Evolutionary conservation across 2,888 invertebrate species (phyloP), one percentile per base, ranked within the genome.

Genomic region (Caenorhabditis virilis): DNA sequence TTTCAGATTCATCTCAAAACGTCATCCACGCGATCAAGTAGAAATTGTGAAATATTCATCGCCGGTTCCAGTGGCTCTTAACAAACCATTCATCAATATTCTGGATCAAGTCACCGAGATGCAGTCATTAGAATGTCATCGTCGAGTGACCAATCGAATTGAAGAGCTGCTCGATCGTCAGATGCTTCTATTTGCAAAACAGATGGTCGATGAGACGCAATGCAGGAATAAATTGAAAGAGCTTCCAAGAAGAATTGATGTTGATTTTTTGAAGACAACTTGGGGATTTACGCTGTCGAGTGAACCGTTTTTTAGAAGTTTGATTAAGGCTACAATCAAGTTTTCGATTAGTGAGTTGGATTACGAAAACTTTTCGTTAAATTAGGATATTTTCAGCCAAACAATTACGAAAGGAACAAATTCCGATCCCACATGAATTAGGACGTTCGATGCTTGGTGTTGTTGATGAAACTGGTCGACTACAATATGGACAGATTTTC

Each of bases 1-100:
- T 30, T 30, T 6, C 27, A 59, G 58, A 36, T 69, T 67, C 33
- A 57, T 57, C 33, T 61, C 59, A 45, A 63, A 72, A 51, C 47
- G 71, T 15, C 61, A 65, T 26, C 45, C 49, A 43, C 41, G 60
- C n/a, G 63, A 69, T 49, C 56, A 54, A 47, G 52, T 72, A 13
- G 82, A 82, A 52, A 73, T 82, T 16, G 82, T 82, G 25, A 82
- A 82, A 55, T 69, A 72, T 43, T 76, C 77, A 20, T 67, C 74
- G 6, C 82, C 82, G 1, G 72, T 74, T 27, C 65, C 76, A 4
- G 74, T 82, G 7, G 65, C 75, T 35, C 74, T 84, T 42, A 84
- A 84, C 67, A 80, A 81, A 47, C 84, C 84, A 18, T 78, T 83
- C 42, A 83, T 84, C 59, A 80, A 81, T 57, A 77, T 84, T 50